Base-by-base conservation (phyloP, 2,797 vertebrate species). In the Eleutherodactylus coqui region DNA sequence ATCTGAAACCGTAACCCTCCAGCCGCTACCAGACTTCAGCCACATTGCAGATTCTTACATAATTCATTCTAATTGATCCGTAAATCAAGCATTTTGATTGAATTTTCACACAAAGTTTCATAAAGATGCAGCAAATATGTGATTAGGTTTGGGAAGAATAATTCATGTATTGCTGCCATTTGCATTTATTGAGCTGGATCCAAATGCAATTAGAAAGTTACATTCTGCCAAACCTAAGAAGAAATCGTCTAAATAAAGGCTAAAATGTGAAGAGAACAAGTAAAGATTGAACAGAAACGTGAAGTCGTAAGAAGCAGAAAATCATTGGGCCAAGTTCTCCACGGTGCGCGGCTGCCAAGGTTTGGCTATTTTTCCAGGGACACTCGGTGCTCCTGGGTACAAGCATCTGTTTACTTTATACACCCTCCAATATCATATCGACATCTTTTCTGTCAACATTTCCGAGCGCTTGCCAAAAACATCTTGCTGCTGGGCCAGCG, bases 171-270 rank as follows among this genome's bases (percentile, higher is more conserved):
- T 45, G 79, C 62, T 53, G 79, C 79, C 19, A 67, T 81, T 69
- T 81, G 79, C 79, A 81, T 81, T 81, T 36, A 38, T 81, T 51
- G 62, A 69, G 64, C 21, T 9, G 17, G 5, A 5, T 69, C 79
- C 79, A 81, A 81, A n/a, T 67, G 62, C 62, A 51, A 69, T 51
- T 67, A 47, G 67, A 80, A 80, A 67, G 43, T 47, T 64, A 24
- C 24, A 32, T 47, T 69, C 79, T 81, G 62, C 62, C 41, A 81
- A 81, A 69, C 32, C 16, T 34, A 69, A 81, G 38, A 67, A 67
- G 49, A 29, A 51, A 51, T 16, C 4, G 21, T 67, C 6, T 67
- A 24, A 69, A 75, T 45, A 34, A 80, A 79, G 55, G 60, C 38
- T 21, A 79, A 24, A 43, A 32, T 45, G 27, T 79, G 58, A 64